These are phyloP conservation scores for Cepaea hortensis DNA, from an alignment of 2,888 invertebrate genomes.

Conservation along the genomic window DNA sequence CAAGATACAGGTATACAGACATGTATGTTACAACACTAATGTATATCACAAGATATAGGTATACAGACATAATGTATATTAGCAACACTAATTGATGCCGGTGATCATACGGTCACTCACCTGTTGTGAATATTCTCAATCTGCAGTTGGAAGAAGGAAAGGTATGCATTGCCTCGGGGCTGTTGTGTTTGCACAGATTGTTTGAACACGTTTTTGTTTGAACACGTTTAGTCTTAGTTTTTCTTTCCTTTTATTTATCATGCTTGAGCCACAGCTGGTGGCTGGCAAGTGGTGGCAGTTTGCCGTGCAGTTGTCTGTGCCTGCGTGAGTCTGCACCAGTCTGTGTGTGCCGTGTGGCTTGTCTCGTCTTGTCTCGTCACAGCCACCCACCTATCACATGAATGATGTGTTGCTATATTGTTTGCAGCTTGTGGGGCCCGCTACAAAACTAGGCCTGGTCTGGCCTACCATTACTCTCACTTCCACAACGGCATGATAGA, in stretches of 20 bases:
- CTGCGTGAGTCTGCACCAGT: background rate
- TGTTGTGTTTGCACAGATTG: slow-evolving; percentile 31
- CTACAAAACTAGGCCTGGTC: slow-evolving; percentile 96
- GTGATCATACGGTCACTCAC: background rate
- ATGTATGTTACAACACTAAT: too few relatives aligned
- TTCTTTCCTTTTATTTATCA: background rate
- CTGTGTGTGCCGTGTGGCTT: background rate
- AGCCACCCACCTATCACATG: slow-evolving; percentile 31
- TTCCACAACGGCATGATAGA: slow-evolving; percentile 80
- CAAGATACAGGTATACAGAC: too few relatives aligned
- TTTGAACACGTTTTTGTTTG: background rate
- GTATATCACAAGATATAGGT: too few relatives aligned
- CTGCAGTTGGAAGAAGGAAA: slow-evolving; percentile 49
- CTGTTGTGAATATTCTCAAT: slow-evolving; percentile 18
- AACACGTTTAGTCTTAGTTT: slow-evolving; percentile 31
- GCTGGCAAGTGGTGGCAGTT: slow-evolving; percentile 22
- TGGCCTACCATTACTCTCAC: slow-evolving; percentile 96
- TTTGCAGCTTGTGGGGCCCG: slow-evolving; percentile 92
- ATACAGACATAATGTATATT: background rate
- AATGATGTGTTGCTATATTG: slow-evolving; percentile 46
- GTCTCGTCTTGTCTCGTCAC: slow-evolving; percentile 24
- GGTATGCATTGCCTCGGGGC: slow-evolving; percentile 37
- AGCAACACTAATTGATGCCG: background rate
- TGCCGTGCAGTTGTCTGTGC: background rate
- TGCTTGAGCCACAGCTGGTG: slow-evolving; percentile 14